phyloP scores from a whole-genome alignment of 2,797 vertebrate species.

The Crenuchus spilurus region DNA sequence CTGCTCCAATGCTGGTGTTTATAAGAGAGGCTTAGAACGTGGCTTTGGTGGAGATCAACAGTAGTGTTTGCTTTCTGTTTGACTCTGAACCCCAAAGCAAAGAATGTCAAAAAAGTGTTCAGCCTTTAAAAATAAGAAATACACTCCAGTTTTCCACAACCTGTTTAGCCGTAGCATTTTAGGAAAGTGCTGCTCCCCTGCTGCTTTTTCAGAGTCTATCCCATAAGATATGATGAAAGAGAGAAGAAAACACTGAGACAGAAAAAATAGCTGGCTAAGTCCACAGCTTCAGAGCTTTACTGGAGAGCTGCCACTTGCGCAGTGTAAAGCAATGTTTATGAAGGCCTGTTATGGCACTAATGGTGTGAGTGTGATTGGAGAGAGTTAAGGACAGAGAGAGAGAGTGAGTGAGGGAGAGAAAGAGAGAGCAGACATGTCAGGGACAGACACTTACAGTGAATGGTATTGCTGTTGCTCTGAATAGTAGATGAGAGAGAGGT shows the following conservation, averaged over 20 bases:
- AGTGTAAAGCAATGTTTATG: conserved; percentile 45
- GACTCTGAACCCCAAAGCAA: not conserved
- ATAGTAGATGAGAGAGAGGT: conserved; percentile 62
- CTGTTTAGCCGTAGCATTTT: not conserved
- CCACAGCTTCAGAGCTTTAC: not conserved
- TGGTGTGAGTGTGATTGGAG: conserved; percentile 30
- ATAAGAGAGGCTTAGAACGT: no score
- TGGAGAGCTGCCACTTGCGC: conserved; percentile 8
- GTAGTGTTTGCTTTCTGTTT: not conserved
- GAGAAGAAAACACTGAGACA: not conserved
- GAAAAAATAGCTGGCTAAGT: not conserved
- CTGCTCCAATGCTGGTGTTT: no score
- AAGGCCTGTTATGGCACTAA: conserved; percentile 43
- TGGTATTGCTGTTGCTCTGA: conserved; percentile 54
- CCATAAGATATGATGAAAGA: not conserved
- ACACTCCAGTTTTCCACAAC: not conserved
- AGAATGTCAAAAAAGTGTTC: not conserved
- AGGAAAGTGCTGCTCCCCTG: not conserved
- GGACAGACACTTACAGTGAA: conserved; percentile 57
- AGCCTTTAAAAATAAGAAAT: not conserved
- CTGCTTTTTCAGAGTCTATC: not conserved
- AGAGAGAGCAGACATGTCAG: conserved; percentile 50
- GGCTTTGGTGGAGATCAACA: not conserved
- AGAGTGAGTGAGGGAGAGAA: conserved; percentile 26
- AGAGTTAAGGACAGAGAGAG: conserved; percentile 25